Conservation (phyloP, 2,888 invertebrate species). For the Rhingia campestris region DNA sequence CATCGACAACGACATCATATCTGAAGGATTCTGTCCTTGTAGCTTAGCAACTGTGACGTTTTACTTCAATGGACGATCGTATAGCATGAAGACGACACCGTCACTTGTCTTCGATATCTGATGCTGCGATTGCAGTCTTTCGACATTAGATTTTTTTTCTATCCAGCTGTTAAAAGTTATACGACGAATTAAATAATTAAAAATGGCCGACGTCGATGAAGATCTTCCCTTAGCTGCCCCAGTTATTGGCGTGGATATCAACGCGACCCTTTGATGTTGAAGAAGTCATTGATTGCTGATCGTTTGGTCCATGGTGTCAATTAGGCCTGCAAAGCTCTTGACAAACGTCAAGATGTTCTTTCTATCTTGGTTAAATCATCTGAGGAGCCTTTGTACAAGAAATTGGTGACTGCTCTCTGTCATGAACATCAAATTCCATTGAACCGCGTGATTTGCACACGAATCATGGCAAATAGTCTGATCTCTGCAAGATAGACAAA, state of each 20-base stretch:
- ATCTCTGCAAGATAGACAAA: slow-evolving; percentile 99
- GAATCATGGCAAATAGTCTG: slow-evolving; percentile 99
- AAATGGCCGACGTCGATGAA: slow-evolving; percentile 92
- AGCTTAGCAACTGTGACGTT: too few species aligned
- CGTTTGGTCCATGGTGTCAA: slow-evolving; percentile 98
- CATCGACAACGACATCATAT: too few species aligned
- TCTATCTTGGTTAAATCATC: slow-evolving; percentile 99
- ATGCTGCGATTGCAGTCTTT: too few species aligned
- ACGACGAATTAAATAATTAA: slow-evolving; percentile 81
- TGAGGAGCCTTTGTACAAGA: slow-evolving; percentile 98
- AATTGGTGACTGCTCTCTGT: slow-evolving; percentile 98
- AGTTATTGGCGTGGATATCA: slow-evolving; percentile 93
- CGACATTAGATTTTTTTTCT: too few species aligned
- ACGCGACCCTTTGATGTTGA: slow-evolving; percentile 97
- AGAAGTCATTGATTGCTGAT: slow-evolving; percentile 96
- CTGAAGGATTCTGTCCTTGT: too few species aligned
- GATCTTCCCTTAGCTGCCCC: slow-evolving; percentile 88
- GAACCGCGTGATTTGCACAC: slow-evolving; percentile 97
- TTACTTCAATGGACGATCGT: too few species aligned
- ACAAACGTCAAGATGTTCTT: slow-evolving; percentile 98
- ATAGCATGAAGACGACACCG: too few species aligned
- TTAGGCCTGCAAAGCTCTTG: slow-evolving; percentile 98
- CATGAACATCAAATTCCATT: slow-evolving; percentile 99
- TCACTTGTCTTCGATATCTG: too few species aligned
- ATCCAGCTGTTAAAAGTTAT: slow-evolving; percentile 78